phyloP scores from a whole-genome alignment of 1,140 invertebrate genomes.

The Glomeris maerens region DNA sequence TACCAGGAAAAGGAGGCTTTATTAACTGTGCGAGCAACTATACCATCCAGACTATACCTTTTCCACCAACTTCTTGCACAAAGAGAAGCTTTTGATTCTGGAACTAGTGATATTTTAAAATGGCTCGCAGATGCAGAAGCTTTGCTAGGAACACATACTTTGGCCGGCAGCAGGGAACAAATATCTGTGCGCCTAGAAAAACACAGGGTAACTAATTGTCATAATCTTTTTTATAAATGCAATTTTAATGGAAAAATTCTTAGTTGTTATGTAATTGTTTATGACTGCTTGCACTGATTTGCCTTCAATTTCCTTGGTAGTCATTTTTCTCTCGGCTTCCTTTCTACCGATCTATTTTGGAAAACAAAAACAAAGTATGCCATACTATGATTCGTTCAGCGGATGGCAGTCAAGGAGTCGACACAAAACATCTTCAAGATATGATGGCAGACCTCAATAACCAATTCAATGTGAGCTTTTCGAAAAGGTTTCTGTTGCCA shows the following conservation, averaged over 20 bases:
- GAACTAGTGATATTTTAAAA: conserved; percentile 61
- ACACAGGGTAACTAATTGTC: conserved; percentile 44
- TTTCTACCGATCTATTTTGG: conserved; percentile 83
- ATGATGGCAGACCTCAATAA: not conserved
- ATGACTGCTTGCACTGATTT: conserved; percentile 8
- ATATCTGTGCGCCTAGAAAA: conserved; percentile 58
- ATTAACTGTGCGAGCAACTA: conserved; percentile 59
- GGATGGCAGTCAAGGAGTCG: conserved; percentile 51
- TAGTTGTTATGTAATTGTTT: conserved; percentile 2
- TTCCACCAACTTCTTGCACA: conserved; percentile 73
- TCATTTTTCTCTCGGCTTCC: conserved; percentile 71
- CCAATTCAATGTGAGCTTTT: too few relatives aligned
- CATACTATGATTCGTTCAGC: conserved; percentile 67
- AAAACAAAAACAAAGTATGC: conserved; percentile 89
- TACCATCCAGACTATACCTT: conserved; percentile 60
- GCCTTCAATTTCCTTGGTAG: conserved; percentile 25
- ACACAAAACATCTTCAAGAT: conserved; percentile 32
- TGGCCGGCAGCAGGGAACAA: conserved; percentile 53
- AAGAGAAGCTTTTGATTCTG: conserved; percentile 73
- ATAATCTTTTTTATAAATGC: not conserved
- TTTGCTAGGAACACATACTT: conserved; percentile 44
- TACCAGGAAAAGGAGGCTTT: conserved; percentile 47
- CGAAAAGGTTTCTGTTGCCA: too few relatives aligned
- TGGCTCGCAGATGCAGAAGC: conserved; percentile 75
- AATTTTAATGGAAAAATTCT: not conserved